Evolutionary conservation across 2,797 vertebrate species (phyloP).

Genomic region (Hippocampus kuda): DNA sequence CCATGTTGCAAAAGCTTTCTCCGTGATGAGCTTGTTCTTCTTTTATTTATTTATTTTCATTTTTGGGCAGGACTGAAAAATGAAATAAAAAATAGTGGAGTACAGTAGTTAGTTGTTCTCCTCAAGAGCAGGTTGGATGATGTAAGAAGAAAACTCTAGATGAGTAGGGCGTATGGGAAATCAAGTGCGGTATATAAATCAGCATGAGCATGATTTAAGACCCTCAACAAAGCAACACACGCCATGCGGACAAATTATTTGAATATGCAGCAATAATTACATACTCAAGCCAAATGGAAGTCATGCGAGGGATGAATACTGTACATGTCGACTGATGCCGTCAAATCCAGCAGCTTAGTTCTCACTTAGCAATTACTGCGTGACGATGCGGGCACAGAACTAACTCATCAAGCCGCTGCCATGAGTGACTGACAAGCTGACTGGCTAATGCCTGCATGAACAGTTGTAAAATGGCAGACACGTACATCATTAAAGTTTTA

Average conservation of each 20-base stretch:
- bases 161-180: background rate
- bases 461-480: too few species aligned
- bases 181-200: background rate
- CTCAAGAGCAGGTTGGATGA: slow-evolving; percentile 24
- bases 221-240: background rate
- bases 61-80: slow-evolving; percentile 11
- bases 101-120: slow-evolving; percentile 16
- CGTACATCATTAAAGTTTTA: too few species aligned
- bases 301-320: too few species aligned
- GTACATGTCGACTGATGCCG: too few species aligned
- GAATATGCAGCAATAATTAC: background rate
- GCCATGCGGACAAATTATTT: background rate
- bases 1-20: slow-evolving; percentile 52
- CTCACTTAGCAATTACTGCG: too few species aligned
- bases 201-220: background rate
- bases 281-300: too few species aligned
- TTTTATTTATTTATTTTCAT: background rate
- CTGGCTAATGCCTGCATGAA: too few species aligned
- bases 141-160: slow-evolving; percentile 17
- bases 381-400: too few species aligned
- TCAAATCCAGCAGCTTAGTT: too few species aligned
- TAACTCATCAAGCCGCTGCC: too few species aligned
- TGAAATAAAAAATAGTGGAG: slow-evolving; percentile 25
- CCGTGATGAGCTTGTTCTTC: slow-evolving; percentile 32
- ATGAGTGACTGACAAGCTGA: too few species aligned